Percentiles rank a stretch among this genome's conserved stretches.
Conservation (phyloP, 2,113 vertebrate genomes). For the Leptobrachium leishanense region DNA sequence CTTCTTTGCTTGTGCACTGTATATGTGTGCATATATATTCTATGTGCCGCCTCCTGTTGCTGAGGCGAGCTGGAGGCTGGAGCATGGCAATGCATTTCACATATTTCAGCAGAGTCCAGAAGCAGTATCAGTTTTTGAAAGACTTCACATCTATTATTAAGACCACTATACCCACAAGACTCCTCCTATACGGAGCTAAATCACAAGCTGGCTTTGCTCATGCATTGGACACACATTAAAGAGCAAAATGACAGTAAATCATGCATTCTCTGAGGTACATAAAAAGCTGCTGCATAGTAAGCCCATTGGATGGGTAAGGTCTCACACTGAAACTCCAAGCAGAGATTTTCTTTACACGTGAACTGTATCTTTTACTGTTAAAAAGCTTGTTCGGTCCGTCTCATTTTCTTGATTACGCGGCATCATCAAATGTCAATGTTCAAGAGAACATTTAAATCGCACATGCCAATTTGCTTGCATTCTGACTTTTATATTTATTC, state of each 20-base stretch:
- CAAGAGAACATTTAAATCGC: too few relatives aligned
- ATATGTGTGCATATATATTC: too few relatives aligned
- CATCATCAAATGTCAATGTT: too few relatives aligned
- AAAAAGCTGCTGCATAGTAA: neutral
- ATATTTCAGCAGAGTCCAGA: neutral
- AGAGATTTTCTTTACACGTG: too few relatives aligned
- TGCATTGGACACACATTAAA: neutral
- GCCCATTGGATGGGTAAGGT: neutral
- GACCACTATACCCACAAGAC: neutral
- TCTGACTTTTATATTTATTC: too few relatives aligned
- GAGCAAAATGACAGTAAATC: neutral
- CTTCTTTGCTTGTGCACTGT: too few relatives aligned
- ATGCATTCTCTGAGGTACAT: neutral
- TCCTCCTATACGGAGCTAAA: neutral
- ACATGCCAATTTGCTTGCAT: too few relatives aligned
- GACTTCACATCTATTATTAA: neutral
- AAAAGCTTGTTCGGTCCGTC: too few relatives aligned
- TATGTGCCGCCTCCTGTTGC: too few relatives aligned
- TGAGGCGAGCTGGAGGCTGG: neutral
- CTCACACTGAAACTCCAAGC: too few relatives aligned
- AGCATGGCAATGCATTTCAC: neutral
- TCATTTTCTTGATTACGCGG: too few relatives aligned
- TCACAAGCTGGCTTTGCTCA: neutral
- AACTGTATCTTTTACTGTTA: too few relatives aligned
- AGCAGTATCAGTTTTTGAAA: neutral